These are phyloP conservation scores for Ormyrus labotus DNA, from an alignment of 2,888 invertebrate genomes.

Conservation along the genomic window DNA sequence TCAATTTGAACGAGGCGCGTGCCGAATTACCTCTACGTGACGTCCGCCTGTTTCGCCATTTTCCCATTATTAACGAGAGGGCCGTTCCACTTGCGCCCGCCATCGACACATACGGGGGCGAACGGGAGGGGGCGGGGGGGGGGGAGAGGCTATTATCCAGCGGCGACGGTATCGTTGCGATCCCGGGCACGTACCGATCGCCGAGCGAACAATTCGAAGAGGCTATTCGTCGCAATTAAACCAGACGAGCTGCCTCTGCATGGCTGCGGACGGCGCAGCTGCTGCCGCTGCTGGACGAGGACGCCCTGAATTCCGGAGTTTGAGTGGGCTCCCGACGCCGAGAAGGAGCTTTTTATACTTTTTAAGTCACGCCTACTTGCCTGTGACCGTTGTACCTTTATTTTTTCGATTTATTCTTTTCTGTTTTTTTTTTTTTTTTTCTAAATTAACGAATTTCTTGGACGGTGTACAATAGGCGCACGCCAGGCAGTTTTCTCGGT, in stretches of 20 bases:
- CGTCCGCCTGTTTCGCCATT: slow-evolving; percentile 74
- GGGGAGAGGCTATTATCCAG: slow-evolving; percentile 18
- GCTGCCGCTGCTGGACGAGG: neutral
- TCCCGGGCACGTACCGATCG: slow-evolving; percentile 67
- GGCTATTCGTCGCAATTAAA: slow-evolving; percentile 64
- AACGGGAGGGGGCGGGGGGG: slow-evolving; percentile 3
- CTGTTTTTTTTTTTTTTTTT: too few species aligned
- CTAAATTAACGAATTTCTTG: too few species aligned
- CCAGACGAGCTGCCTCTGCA: slow-evolving; percentile 56
- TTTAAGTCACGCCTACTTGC: too few species aligned
- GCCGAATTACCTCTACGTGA: slow-evolving; percentile 76
- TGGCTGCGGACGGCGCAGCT: slow-evolving; percentile 27
- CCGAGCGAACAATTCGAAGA: slow-evolving; percentile 60
- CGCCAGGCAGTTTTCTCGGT: too few species aligned
- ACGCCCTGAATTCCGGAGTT: too few species aligned
- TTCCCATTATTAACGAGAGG: slow-evolving; percentile 73
- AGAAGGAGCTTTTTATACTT: too few species aligned
- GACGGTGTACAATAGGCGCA: too few species aligned
- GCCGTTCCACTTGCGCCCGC: slow-evolving; percentile 59
- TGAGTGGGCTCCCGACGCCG: too few species aligned
- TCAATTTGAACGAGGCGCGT: slow-evolving; percentile 75
- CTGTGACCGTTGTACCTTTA: too few species aligned
- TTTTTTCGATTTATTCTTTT: too few species aligned
- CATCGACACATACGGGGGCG: neutral
- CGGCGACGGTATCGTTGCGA: slow-evolving; percentile 65